Evolutionary conservation across 2,888 invertebrate genomes (phyloP), one percentile per base, ranked within the genome.

Genomic region (Eristalis arbustorum): DNA sequence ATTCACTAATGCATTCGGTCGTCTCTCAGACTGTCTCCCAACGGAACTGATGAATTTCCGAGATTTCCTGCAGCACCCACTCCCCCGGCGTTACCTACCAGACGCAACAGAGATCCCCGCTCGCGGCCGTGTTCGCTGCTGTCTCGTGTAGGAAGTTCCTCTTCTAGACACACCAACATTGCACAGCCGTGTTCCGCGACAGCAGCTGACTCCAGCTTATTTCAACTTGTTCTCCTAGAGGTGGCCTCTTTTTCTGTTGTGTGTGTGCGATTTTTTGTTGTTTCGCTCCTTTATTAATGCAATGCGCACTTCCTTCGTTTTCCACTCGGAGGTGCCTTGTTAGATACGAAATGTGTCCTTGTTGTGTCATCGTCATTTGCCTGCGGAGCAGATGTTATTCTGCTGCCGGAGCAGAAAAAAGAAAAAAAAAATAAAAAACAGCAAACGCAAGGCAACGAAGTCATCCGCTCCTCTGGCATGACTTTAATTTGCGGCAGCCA

Each of bases 341-440:
- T 79, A 84, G 61, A 69, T 34, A 22, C 61, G 56, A 84, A 75
- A 79, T 75, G 79, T 84, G 84, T 75, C 84, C 79, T 79, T 84
- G 64, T 84, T 84, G 59, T 79, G 84, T 79, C 84, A 40, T 74
- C 49, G 69, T 84, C 78, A 74, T 84, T 69, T 84, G 68, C 63
- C 69, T 74, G 31, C 49, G 73, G 71, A 79, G 69, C 74, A 84
- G 69, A 74, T 84, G 74, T 66, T 84, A 56, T 73, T 78, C 64
- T 78, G 68, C 57, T 59, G 68, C 63, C 49, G 57, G 13, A 11
- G 18, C 11, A 42, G 13, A 66, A 79, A 78, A 37, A 57, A 28
- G 42, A 72, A 56, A 25, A 28, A 61, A 42, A 18, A 49, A 13
- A 34, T 8, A 5, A 14, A 40, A 37, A 25, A 31, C n/a, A n/a